Percentiles rank a stretch among this genome's conserved stretches.
These are phyloP conservation scores for Drosophila rellima DNA, from an alignment of 2,888 invertebrate genomes.

Conservation along the genomic window DNA sequence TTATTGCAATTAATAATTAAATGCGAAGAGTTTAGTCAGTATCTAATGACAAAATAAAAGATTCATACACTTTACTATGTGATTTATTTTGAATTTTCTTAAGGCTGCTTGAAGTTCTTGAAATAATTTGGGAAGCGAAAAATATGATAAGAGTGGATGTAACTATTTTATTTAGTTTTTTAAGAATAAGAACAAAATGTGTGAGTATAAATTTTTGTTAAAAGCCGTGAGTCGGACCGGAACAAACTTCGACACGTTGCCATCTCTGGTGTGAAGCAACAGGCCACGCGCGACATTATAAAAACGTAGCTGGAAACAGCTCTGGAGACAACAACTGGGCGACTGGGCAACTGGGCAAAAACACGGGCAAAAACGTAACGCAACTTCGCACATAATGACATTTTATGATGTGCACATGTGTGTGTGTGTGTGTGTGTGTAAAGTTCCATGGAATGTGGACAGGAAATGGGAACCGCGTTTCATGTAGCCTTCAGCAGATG, in stretches of 20 bases:
- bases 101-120: too few species aligned
- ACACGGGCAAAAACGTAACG: slow-evolving; percentile 36
- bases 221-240: too few species aligned
- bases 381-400: slow-evolving; percentile 76
- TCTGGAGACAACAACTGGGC: slow-evolving; percentile 31
- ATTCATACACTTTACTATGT: too few species aligned
- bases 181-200: too few species aligned
- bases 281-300: slow-evolving; percentile 73
- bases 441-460: slow-evolving; percentile 22
- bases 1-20: too few species aligned
- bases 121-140: too few species aligned
- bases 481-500: slow-evolving; percentile 57
- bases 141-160: too few species aligned
- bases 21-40: too few species aligned
- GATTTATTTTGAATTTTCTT: too few species aligned
- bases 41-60: too few species aligned
- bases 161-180: too few species aligned
- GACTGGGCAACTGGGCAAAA: slow-evolving; percentile 22
- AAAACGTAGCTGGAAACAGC: slow-evolving; percentile 58
- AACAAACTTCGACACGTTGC: neutral
- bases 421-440: slow-evolving; percentile 18
- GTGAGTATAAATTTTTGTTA: too few species aligned
- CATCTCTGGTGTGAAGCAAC: slow-evolving; percentile 57
- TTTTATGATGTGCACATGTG: slow-evolving; percentile 62
- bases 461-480: slow-evolving; percentile 58